Conservation (phyloP, 2,888 invertebrate species). For the Protonemura montana region DNA sequence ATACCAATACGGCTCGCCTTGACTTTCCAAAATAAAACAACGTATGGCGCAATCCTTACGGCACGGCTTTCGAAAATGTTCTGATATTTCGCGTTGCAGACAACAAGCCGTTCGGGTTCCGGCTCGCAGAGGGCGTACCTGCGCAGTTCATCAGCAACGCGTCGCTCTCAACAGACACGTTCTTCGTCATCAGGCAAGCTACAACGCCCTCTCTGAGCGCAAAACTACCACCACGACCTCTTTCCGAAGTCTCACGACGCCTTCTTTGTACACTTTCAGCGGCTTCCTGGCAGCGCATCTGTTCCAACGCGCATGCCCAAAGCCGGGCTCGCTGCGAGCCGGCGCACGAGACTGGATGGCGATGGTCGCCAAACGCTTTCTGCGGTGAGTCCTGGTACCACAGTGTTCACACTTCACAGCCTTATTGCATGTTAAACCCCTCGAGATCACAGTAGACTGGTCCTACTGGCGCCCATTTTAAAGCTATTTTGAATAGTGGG, state of each 20-base stretch:
- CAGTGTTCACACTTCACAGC: too few species aligned
- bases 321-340: background rate
- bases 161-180: constrained; percentile 67
- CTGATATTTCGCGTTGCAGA: constrained; percentile 58
- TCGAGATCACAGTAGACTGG: too few species aligned
- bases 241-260: constrained; percentile 17
- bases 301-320: constrained; percentile 41
- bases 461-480: too few species aligned
- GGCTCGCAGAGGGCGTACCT: constrained; percentile 59
- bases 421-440: too few species aligned
- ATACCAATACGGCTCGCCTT: too few species aligned
- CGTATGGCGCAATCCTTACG: too few species aligned
- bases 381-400: constrained; percentile 61
- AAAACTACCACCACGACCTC: constrained; percentile 24
- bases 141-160: constrained; percentile 65
- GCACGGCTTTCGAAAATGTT: background rate
- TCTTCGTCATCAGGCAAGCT: constrained; percentile 68
- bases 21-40: too few species aligned
- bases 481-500: too few species aligned
- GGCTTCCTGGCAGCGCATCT: constrained; percentile 48
- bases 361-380: constrained; percentile 64
- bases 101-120: constrained; percentile 59
- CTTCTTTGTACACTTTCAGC: constrained; percentile 39
- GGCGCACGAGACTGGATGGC: constrained; percentile 60
- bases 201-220: too few species aligned